These are phyloP conservation scores for Tipula lateralis DNA, from an alignment of 2,888 invertebrate species.

Conservation along the genomic window DNA sequence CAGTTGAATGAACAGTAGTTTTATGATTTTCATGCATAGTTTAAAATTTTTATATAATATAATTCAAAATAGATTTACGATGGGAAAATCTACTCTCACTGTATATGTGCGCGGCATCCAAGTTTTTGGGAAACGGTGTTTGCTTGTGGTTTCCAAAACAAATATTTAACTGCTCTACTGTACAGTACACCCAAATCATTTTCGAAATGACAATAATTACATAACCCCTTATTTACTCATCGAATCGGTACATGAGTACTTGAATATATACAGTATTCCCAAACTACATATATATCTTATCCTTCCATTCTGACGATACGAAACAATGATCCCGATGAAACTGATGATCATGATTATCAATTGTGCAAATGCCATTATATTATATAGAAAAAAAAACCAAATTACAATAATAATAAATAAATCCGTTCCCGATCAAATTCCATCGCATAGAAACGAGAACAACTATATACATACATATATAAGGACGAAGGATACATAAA, in stretches of 20 bases:
- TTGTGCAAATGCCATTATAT: slow-evolving; percentile 20
- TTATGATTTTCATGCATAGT: neutral
- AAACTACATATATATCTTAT: neutral
- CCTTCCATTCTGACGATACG: too few relatives aligned
- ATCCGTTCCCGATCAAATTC: neutral
- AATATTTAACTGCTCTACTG: too few relatives aligned
- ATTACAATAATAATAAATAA: slow-evolving; percentile 9
- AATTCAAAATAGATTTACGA: neutral
- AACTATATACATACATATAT: neutral
- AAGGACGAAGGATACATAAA: slow-evolving; percentile 19
- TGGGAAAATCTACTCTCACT: neutral
- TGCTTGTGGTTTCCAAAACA: too few relatives aligned
- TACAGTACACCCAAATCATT: neutral
- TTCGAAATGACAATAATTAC: neutral
- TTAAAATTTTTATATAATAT: neutral
- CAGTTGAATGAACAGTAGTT: slow-evolving; percentile 19
- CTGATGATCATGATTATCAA: slow-evolving; percentile 28
- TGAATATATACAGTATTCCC: neutral
- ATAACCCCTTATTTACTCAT: neutral
- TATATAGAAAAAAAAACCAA: neutral
- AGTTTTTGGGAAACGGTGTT: neutral
- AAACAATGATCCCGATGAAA: slow-evolving; percentile 11
- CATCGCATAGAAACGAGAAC: too few relatives aligned
- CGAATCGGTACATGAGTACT: neutral
- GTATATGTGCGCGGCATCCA: neutral